Evolutionary conservation across 1,140 invertebrate genomes (phyloP).

Genomic region (Spodoptera litura): DNA sequence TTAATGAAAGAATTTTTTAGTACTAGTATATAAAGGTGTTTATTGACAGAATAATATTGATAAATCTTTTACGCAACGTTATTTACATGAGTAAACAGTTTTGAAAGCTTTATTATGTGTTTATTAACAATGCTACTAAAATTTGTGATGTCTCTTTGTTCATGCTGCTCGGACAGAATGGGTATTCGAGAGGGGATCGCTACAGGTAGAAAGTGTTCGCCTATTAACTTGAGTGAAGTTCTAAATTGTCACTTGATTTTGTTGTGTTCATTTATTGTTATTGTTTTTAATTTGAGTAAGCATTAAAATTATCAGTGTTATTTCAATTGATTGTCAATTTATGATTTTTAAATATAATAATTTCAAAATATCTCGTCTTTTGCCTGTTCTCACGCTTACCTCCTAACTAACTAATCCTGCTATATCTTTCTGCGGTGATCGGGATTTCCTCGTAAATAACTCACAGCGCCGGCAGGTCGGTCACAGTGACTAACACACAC

Average conservation of each 20-base stretch:
- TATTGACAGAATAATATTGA: conserved; percentile 70
- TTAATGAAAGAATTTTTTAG: conserved; percentile 52
- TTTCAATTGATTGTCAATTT: conserved; percentile 73
- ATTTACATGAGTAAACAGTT: conserved; percentile 63
- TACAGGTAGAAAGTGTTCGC: conserved; percentile 74
- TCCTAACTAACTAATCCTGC: conserved; percentile 11
- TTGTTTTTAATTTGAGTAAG: conserved; percentile 68
- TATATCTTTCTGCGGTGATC: conserved; percentile 11
- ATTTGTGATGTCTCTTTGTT: conserved; percentile 68
- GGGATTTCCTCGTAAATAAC: conserved; percentile 34
- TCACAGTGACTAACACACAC: conserved; percentile 17
- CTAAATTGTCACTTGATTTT: conserved; percentile 61
- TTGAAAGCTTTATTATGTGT: conserved; percentile 72
- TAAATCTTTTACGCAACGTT: conserved; percentile 63
- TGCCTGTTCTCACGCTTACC: conserved; percentile 70
- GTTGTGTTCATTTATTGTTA: conserved; percentile 66
- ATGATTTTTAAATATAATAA: conserved; percentile 74
- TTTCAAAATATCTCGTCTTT: conserved; percentile 66
- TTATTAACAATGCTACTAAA: conserved; percentile 61
- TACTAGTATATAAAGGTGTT: conserved; percentile 55
- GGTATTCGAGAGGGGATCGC: conserved; percentile 79
- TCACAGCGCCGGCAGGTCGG: background rate
- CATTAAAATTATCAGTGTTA: conserved; percentile 69
- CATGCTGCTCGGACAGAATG: conserved; percentile 80
- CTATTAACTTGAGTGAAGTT: conserved; percentile 49